Conservation (phyloP, 2,888 invertebrate genomes). For the Leptinotarsa peninsularis region DNA sequence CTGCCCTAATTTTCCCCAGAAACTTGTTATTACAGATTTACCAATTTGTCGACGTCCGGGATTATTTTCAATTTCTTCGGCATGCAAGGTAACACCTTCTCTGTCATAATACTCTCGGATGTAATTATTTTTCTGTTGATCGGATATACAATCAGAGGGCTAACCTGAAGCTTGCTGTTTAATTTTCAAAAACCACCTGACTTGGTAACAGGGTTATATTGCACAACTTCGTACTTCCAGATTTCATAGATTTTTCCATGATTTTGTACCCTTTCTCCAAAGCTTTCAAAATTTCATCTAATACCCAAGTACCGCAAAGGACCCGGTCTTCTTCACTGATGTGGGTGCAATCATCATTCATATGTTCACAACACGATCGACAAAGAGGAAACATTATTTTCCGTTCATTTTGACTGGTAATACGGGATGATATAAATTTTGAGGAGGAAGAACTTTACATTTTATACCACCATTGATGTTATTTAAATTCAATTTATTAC, state of each 20-base stretch:
- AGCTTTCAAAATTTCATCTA: slow-evolving; percentile 45
- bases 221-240: too few relatives aligned
- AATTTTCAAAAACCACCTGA: slow-evolving; percentile 50
- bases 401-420: slow-evolving; percentile 52
- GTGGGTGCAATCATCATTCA: slow-evolving; percentile 32
- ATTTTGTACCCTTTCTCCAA: too few relatives aligned
- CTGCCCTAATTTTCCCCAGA: slow-evolving; percentile 43
- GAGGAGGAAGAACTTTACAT: slow-evolving; percentile 43
- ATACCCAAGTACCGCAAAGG: slow-evolving; percentile 54
- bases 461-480: slow-evolving; percentile 36
- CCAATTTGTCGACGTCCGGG: slow-evolving; percentile 38
- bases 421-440: slow-evolving; percentile 50
- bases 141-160: slow-evolving; percentile 43
- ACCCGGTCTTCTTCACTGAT: slow-evolving; percentile 46
- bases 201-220: background rate
- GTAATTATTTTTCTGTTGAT: slow-evolving; percentile 35
- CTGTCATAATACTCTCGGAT: slow-evolving; percentile 34
- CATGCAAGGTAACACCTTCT: slow-evolving; percentile 36
- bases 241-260: too few relatives aligned
- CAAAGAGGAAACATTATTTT: slow-evolving; percentile 56
- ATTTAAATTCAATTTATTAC: slow-evolving; percentile 1
- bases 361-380: slow-evolving; percentile 50
- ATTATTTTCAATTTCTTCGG: slow-evolving; percentile 33
- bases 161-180: slow-evolving; percentile 50
- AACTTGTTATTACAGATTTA: slow-evolving; percentile 35